phyloP scores from a whole-genome alignment of 2,888 invertebrate genomes.

The Tenthredo notha region DNA sequence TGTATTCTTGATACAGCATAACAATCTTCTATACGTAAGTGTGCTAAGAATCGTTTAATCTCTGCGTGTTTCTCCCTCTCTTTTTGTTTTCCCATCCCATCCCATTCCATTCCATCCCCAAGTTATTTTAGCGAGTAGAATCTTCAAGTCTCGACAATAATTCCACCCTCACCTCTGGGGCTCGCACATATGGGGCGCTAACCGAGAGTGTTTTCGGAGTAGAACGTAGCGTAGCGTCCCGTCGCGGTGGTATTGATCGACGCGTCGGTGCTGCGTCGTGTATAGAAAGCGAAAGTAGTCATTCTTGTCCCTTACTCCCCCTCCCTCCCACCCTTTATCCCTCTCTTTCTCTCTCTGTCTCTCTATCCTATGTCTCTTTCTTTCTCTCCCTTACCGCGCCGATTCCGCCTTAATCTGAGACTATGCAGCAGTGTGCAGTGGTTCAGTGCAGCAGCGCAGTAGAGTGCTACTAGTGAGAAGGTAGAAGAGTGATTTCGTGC shows the following conservation, averaged over 20 bases:
- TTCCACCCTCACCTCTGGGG: conserved; percentile 62
- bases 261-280: conserved; percentile 69
- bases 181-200: conserved; percentile 51
- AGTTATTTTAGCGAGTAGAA: neutral
- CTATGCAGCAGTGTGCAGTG: conserved; percentile 41
- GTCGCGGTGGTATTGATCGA: conserved; percentile 72
- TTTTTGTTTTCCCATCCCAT: neutral
- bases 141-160: conserved; percentile 59
- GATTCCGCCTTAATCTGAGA: conserved; percentile 70
- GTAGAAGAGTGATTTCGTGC: conserved; percentile 2
- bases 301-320: conserved; percentile 60
- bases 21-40: neutral
- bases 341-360: conserved; percentile 68
- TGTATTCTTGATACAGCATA: neutral
- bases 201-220: conserved; percentile 59
- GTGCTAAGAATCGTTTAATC: neutral
- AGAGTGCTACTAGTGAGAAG: neutral
- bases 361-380: conserved; percentile 56
- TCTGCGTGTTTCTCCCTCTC: neutral
- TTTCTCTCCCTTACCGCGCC: conserved; percentile 60
- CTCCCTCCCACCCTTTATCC: conserved; percentile 60
- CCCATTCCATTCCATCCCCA: neutral
- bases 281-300: conserved; percentile 75
- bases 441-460: conserved; percentile 39
- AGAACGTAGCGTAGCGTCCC: conserved; percentile 58